phyloP scores from a whole-genome alignment of 1,140 invertebrate genomes.

The Agrilus planipennis region DNA sequence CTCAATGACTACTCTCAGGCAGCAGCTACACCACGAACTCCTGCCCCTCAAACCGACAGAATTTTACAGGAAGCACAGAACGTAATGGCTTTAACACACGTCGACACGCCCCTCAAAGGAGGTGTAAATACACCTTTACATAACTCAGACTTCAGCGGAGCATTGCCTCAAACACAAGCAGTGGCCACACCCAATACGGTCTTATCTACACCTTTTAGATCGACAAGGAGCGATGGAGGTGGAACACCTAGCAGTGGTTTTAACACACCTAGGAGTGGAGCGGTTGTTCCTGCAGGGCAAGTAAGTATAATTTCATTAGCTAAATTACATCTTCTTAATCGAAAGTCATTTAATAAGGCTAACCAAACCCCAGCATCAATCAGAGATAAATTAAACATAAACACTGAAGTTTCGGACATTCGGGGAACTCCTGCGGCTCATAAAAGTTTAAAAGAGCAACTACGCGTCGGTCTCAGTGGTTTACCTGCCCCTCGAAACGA shows the following conservation, averaged over 20 bases:
- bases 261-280: conserved; percentile 36
- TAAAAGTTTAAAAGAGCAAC: conserved; percentile 53
- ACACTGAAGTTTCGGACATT: conserved; percentile 61
- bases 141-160: conserved; percentile 76
- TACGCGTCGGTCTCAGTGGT: conserved; percentile 61
- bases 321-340: too few species aligned
- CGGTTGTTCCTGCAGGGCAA: conserved; percentile 29
- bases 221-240: conserved; percentile 31
- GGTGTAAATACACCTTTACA: conserved; percentile 88
- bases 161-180: conserved; percentile 59
- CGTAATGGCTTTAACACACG: conserved; percentile 93
- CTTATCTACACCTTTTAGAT: conserved; percentile 84
- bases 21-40: conserved; percentile 75
- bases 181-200: conserved; percentile 91
- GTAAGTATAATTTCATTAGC: conserved; percentile 10
- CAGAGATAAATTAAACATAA: conserved; percentile 91
- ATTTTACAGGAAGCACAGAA: conserved; percentile 93
- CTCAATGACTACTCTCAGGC: conserved; percentile 80
- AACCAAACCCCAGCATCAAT: conserved; percentile 50
- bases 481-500: conserved; percentile 91
- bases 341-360: too few species aligned
- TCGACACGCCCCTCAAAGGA: conserved; percentile 94
- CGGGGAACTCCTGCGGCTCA: conserved; percentile 51
- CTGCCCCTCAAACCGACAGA: conserved; percentile 57
- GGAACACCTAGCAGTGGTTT: conserved; percentile 40